These are phyloP conservation scores for Sebastes taczanowskii DNA, from an alignment of 2,797 vertebrate genomes.

Conservation along the genomic window DNA sequence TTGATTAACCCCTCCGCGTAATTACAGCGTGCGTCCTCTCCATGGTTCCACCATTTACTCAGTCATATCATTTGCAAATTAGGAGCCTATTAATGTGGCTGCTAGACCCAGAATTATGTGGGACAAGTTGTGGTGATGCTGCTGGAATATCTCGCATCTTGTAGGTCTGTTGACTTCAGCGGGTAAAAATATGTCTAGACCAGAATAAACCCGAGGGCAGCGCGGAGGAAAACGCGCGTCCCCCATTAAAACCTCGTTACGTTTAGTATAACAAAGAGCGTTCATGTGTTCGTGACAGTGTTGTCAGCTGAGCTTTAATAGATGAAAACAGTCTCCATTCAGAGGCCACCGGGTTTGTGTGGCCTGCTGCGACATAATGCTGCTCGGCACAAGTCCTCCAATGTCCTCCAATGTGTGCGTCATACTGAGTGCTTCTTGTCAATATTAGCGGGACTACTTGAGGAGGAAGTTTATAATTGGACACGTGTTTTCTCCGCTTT, in stretches of 20 bases:
- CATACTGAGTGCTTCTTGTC: constrained; percentile 61
- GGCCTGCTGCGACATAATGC: constrained; percentile 56
- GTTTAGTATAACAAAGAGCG: constrained; percentile 38
- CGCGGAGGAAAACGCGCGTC: background rate
- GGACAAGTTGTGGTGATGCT: constrained; percentile 33
- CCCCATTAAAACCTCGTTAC: constrained; percentile 17
- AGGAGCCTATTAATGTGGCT: constrained; percentile 57
- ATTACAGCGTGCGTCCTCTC: constrained; percentile 63
- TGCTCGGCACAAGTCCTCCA: constrained; percentile 22
- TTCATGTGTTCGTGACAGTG: constrained; percentile 74
- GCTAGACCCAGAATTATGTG: constrained; percentile 35
- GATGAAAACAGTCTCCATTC: constrained; percentile 62
- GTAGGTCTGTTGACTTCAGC: constrained; percentile 22
- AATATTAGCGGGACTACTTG: constrained; percentile 78
- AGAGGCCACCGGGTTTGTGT: constrained; percentile 37
- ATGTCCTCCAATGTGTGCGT: constrained; percentile 30
- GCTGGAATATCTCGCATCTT: constrained; percentile 30
- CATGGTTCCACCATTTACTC: constrained; percentile 37
- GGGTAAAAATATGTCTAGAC: constrained; percentile 29
- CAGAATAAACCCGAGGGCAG: constrained; percentile 16
- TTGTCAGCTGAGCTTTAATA: constrained; percentile 55
- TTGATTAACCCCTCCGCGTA: constrained; percentile 61
- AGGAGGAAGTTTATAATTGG: constrained; percentile 75
- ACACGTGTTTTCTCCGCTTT: constrained; percentile 72
- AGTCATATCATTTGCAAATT: constrained; percentile 67